A percentile compares a stretch with the other conserved stretches of the same genome.
Evolutionary conservation across 2,797 vertebrate species (phyloP).

Genomic region (Danio choprae): DNA sequence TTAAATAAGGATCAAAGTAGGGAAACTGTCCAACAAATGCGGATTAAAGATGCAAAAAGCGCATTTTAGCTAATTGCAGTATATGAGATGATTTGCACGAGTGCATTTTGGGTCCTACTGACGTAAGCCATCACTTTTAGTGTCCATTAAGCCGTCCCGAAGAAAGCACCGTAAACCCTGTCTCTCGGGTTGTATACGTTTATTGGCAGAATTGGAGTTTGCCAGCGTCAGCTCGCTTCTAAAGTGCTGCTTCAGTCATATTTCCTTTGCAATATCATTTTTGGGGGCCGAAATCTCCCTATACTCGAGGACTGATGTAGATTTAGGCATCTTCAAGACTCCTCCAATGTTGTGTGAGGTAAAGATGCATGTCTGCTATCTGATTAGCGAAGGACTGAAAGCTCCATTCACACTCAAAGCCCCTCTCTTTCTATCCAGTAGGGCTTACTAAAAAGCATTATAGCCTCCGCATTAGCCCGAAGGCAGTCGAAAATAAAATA

Average conservation of each 20-base stretch:
- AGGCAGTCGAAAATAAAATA: constrained; percentile 46
- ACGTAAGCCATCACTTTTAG: constrained; percentile 61
- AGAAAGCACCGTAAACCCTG: constrained; percentile 45
- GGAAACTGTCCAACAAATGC: constrained; percentile 21
- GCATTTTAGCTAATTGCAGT: constrained; percentile 46
- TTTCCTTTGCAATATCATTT: constrained; percentile 22
- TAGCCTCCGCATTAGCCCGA: constrained; percentile 42
- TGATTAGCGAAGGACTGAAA: constrained; percentile 12
- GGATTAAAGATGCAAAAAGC: constrained; percentile 14
- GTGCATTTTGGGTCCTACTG: constrained; percentile 44
- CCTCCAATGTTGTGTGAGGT: not conserved
- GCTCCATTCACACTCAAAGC: constrained; percentile 22
- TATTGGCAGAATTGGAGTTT: constrained; percentile 51
- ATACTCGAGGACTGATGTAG: constrained; percentile 29
- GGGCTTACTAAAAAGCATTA: constrained; percentile 36
- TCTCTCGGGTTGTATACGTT: constrained; percentile 40
- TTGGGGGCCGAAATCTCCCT: constrained; percentile 4
- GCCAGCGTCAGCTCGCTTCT: constrained; percentile 53
- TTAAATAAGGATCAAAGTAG: not conserved
- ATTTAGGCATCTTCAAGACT: constrained; percentile 22
- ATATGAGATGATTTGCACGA: constrained; percentile 52
- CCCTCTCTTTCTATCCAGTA: constrained; percentile 26
- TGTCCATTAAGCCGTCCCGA: constrained; percentile 52
- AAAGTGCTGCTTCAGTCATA: constrained; percentile 40
- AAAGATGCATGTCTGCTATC: constrained; percentile 22